Evolutionary conservation across 2,797 vertebrate species (phyloP).

Genomic region (Rhyacichthys aspro): DNA sequence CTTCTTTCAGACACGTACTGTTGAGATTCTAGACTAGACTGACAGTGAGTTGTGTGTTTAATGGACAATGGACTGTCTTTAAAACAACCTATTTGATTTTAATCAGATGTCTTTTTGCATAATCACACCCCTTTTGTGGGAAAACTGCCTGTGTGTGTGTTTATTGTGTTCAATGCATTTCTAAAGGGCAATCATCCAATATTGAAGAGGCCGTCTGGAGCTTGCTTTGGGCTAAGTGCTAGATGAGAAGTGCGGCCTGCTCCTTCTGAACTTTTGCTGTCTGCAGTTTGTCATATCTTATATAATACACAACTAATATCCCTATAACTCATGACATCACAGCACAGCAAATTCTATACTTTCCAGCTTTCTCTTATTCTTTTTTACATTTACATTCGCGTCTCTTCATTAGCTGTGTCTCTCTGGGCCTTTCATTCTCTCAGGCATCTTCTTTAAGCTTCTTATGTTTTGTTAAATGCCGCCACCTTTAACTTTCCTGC

Average conservation of each 20-base stretch:
- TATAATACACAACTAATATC: too few relatives aligned
- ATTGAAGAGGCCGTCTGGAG: slow-evolving; percentile 70
- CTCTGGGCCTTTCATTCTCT: slow-evolving; percentile 9
- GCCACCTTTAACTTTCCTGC: neutral
- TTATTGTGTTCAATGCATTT: slow-evolving; percentile 21
- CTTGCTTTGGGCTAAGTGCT: slow-evolving; percentile 38
- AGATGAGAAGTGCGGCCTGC: slow-evolving; percentile 35
- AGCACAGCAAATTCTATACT: neutral
- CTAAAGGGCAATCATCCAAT: slow-evolving; percentile 55
- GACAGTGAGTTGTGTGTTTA: neutral
- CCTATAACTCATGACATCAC: too few relatives aligned
- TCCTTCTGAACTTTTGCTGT: slow-evolving; percentile 13
- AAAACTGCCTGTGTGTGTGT: neutral
- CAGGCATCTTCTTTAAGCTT: slow-evolving; percentile 9
- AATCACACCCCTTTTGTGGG: neutral
- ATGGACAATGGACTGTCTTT: neutral
- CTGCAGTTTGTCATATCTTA: neutral
- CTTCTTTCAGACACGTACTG: neutral
- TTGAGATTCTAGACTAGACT: slow-evolving; percentile 5
- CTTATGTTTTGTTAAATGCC: slow-evolving; percentile 2
- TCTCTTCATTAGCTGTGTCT: slow-evolving; percentile 17
- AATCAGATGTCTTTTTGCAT: neutral
- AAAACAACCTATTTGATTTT: neutral
- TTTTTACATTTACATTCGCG: slow-evolving; percentile 10
- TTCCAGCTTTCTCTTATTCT: neutral